Percentiles rank a stretch among this genome's conserved stretches.
Conservation (phyloP, 2,888 invertebrate genomes). For the Brachycybe producta region DNA sequence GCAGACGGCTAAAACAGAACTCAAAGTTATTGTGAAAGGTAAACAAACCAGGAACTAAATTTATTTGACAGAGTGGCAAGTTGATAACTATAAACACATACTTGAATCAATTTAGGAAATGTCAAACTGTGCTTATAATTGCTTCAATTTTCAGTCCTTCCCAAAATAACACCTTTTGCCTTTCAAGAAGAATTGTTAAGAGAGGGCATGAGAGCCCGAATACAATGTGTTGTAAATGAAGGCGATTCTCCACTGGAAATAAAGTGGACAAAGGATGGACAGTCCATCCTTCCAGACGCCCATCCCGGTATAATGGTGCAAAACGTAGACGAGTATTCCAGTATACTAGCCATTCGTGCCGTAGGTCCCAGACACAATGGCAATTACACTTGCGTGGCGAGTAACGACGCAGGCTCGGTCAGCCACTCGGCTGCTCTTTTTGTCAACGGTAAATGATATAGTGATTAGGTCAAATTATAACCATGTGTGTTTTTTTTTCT, state of each 20-base stretch:
- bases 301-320: slow-evolving; percentile 26
- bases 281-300: slow-evolving; percentile 37
- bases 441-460: slow-evolving; percentile 51
- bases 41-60: background rate
- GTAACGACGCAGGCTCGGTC: slow-evolving; percentile 50
- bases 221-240: slow-evolving; percentile 56
- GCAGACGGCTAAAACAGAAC: background rate
- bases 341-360: slow-evolving; percentile 40
- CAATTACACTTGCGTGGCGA: slow-evolving; percentile 54
- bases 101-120: background rate
- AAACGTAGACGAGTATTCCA: slow-evolving; percentile 32
- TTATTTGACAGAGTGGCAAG: background rate
- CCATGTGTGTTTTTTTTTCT: too few relatives aligned
- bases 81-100: background rate
- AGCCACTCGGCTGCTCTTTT: slow-evolving; percentile 46
- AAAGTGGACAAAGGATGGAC: slow-evolving; percentile 61
- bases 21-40: slow-evolving; percentile 13
- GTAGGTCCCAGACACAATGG: slow-evolving; percentile 54
- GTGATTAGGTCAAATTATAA: too few relatives aligned
- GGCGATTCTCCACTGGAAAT: slow-evolving; percentile 69
- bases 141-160: slow-evolving; percentile 56
- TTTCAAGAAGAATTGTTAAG: slow-evolving; percentile 58
- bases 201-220: slow-evolving; percentile 57
- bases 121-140: background rate
- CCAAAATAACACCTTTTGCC: slow-evolving; percentile 70